Percentiles rank a stretch among this genome's conserved stretches.
Evolutionary conservation across 2,888 invertebrate species (phyloP).

Genomic region (Escarpia spicata): DNA sequence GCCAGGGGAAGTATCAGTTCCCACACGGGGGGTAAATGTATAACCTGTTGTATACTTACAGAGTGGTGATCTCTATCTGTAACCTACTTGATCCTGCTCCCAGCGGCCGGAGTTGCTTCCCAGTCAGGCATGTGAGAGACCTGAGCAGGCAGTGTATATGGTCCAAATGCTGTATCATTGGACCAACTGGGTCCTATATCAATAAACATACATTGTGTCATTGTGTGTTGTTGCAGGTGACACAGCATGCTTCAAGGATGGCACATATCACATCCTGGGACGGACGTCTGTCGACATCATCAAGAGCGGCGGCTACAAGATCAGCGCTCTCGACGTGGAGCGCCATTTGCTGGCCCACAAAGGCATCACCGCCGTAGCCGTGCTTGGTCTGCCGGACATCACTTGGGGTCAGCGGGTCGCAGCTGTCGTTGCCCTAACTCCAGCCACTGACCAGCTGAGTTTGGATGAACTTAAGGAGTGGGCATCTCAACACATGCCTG

Average conservation of each 20-base stretch:
- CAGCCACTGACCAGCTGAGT: conserved; percentile 37
- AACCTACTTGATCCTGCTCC: too few relatives aligned
- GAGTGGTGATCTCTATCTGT: too few relatives aligned
- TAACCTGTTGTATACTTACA: too few relatives aligned
- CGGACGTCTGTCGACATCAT: conserved; percentile 86
- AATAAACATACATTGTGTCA: too few relatives aligned
- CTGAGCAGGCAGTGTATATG: too few relatives aligned
- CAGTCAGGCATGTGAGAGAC: too few relatives aligned
- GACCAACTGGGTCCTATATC: too few relatives aligned
- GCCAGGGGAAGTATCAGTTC: too few relatives aligned
- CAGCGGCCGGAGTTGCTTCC: too few relatives aligned
- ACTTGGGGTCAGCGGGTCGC: conserved; percentile 84
- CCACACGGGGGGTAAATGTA: too few relatives aligned
- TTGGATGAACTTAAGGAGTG: conserved; percentile 49
- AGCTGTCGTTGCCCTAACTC: conserved; percentile 60
- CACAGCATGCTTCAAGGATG: conserved; percentile 74
- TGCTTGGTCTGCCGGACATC: conserved; percentile 81
- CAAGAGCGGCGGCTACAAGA: conserved; percentile 82
- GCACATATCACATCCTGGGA: conserved; percentile 81
- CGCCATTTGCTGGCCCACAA: conserved; percentile 81
- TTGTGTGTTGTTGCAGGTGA: conserved; percentile 73
- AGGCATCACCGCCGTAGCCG: conserved; percentile 79
- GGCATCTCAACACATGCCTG: conserved; percentile 51
- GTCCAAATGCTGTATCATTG: too few relatives aligned
- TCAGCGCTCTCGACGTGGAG: conserved; percentile 87